Conservation (phyloP, 2,888 invertebrate species). For the Ryuthela nishihirai region DNA sequence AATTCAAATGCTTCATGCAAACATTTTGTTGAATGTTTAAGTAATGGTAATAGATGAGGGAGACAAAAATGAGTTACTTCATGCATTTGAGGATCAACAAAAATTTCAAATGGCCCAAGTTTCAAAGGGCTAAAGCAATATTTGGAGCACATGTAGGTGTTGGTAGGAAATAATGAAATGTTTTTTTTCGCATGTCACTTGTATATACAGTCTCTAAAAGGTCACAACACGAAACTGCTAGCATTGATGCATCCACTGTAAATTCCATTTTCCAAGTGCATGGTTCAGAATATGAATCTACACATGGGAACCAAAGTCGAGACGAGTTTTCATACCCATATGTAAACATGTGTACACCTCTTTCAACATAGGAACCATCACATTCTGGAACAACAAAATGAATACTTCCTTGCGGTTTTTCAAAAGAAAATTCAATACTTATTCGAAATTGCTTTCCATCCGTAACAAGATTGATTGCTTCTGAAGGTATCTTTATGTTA, state of each 20-base stretch:
- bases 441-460: slow-evolving; percentile 73
- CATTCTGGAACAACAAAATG: slow-evolving; percentile 91
- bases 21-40: slow-evolving; percentile 87
- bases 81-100: slow-evolving; percentile 96
- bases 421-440: slow-evolving; percentile 88
- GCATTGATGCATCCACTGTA: slow-evolving; percentile 84
- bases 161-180: slow-evolving; percentile 86
- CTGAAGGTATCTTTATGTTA: slow-evolving; percentile 78
- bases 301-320: slow-evolving; percentile 94
- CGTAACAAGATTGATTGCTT: slow-evolving; percentile 67
- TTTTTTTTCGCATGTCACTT: slow-evolving; percentile 76
- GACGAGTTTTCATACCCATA: slow-evolving; percentile 87
- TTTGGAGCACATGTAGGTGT: slow-evolving; percentile 95
- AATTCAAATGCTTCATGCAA: slow-evolving; percentile 86
- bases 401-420: slow-evolving; percentile 87
- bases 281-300: slow-evolving; percentile 94
- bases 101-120: slow-evolving; percentile 95
- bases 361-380: slow-evolving; percentile 75
- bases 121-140: slow-evolving; percentile 93
- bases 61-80: slow-evolving; percentile 98
- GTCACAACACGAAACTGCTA: slow-evolving; percentile 94
- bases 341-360: slow-evolving; percentile 88
- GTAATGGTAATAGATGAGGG: slow-evolving; percentile 78
- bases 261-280: slow-evolving; percentile 98
- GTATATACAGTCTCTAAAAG: slow-evolving; percentile 88